A percentile compares a stretch with the other conserved stretches of the same genome.
phyloP scores from a whole-genome alignment of 2,888 invertebrate genomes.

The Tiliacea aurago region DNA sequence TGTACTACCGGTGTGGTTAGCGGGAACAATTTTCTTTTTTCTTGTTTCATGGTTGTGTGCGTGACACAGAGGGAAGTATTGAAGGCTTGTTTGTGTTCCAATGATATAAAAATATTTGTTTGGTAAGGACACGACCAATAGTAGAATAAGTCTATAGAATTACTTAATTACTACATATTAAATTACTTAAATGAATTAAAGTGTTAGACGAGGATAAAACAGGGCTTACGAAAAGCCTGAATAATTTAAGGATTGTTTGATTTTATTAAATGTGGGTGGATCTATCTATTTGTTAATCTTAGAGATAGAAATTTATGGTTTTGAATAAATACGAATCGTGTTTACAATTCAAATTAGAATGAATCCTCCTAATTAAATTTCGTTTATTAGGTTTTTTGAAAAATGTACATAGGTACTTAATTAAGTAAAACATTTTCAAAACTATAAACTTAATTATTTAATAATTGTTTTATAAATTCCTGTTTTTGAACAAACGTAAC shows the following conservation, averaged over 20 bases:
- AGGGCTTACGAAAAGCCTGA: background rate
- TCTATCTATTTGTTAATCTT: background rate
- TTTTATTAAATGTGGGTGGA: background rate
- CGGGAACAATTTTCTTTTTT: slow-evolving; percentile 54
- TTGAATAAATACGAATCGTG: background rate
- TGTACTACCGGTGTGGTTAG: slow-evolving; percentile 62
- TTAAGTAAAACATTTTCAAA: background rate
- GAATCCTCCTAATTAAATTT: background rate
- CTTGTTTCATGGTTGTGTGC: slow-evolving; percentile 26
- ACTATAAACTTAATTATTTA: background rate
- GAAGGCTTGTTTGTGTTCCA: slow-evolving; percentile 9
- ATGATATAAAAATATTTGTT: slow-evolving; percentile 18
- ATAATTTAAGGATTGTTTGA: slow-evolving; percentile 14
- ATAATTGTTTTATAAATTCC: background rate
- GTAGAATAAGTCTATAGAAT: background rate
- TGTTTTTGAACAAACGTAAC: background rate
- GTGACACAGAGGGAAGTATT: slow-evolving; percentile 38
- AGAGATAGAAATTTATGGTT: background rate
- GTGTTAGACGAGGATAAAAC: slow-evolving; percentile 2
- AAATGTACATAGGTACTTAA: too few species aligned
- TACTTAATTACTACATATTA: too few species aligned
- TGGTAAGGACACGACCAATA: background rate
- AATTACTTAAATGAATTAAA: background rate
- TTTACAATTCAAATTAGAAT: background rate
- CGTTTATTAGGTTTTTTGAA: background rate